These are phyloP conservation scores for Tenthredo distinguenda DNA, from an alignment of 2,888 invertebrate genomes.

Conservation along the genomic window DNA sequence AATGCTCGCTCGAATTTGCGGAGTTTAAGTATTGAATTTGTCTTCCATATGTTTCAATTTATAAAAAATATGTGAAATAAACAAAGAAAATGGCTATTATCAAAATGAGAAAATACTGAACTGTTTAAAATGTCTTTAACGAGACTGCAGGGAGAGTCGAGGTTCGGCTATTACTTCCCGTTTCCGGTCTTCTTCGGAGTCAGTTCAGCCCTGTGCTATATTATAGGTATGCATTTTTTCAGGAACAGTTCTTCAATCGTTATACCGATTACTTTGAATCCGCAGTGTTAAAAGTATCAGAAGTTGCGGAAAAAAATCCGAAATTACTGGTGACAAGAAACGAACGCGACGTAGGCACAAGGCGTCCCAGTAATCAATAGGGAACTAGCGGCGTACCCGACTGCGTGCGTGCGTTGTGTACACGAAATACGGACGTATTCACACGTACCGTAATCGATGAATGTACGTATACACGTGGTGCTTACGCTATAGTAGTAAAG, in stretches of 20 bases:
- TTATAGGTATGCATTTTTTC: neutral
- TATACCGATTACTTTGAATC: neutral
- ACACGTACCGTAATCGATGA: neutral
- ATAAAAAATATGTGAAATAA: no score
- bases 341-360: neutral
- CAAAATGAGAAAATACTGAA: neutral
- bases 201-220: neutral
- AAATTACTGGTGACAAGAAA: neutral
- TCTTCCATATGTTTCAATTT: no score
- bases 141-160: neutral
- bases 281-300: neutral
- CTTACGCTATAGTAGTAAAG: neutral
- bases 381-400: constrained; percentile 7
- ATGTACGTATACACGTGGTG: neutral
- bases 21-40: neutral
- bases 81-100: neutral
- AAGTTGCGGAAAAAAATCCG: neutral
- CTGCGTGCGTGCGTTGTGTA: neutral
- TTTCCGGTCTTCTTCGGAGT: constrained; percentile 8
- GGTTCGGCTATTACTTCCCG: neutral
- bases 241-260: no score
- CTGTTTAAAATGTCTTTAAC: neutral
- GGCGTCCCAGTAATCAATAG: constrained; percentile 18
- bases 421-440: neutral
- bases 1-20: neutral